A percentile compares a stretch with the other conserved stretches of the same genome.
These are phyloP conservation scores for Dermatophagoides farinae DNA, from an alignment of 1,140 invertebrate species.

Conservation along the genomic window DNA sequence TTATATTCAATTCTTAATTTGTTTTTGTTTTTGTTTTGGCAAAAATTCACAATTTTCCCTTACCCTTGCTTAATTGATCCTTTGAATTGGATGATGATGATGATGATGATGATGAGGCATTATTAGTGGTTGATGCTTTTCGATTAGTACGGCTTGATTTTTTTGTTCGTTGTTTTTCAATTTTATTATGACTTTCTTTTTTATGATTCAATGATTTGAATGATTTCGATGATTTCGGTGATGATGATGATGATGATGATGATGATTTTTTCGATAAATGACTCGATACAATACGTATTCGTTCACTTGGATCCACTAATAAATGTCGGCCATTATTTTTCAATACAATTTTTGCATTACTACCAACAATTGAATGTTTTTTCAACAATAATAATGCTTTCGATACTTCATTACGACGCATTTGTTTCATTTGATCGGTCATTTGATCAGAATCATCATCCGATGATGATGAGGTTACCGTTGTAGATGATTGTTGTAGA, in stretches of 20 bases:
- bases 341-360: slow-evolving; percentile 4
- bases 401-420: neutral
- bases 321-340: neutral
- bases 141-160: neutral
- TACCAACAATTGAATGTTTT: slow-evolving; percentile 4
- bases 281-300: neutral
- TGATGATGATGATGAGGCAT: neutral
- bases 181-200: neutral
- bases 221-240: neutral
- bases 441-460: neutral
- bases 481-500: neutral
- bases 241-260: neutral
- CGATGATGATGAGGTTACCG: neutral
- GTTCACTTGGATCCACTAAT: slow-evolving; percentile 1
- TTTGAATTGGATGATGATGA: neutral
- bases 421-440: neutral
- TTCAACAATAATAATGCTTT: neutral
- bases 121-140: neutral
- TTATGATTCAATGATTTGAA: neutral
- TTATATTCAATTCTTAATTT: too few species aligned
- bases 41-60: too few species aligned
- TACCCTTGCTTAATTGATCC: too few species aligned
- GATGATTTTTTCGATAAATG: neutral
- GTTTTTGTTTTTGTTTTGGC: too few species aligned
- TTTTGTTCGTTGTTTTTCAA: neutral